A percentile compares a stretch with the other conserved stretches of the same genome.
phyloP scores from a whole-genome alignment of 2,888 invertebrate species.

The Campoplex capitator region DNA sequence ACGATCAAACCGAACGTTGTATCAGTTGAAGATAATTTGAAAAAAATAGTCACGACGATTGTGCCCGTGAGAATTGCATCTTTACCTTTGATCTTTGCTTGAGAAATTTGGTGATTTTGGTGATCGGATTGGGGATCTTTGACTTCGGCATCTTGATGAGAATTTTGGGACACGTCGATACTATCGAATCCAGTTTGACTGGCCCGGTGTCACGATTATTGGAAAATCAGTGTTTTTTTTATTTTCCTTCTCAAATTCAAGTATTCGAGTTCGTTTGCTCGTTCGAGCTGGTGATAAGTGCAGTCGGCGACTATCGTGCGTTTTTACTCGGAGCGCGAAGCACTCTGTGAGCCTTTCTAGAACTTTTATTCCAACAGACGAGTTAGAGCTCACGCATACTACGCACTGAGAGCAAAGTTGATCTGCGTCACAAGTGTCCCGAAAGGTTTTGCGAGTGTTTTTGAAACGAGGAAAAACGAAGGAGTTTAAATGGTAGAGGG shows the following conservation, averaged over 20 bases:
- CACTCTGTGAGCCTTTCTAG: constrained; percentile 41
- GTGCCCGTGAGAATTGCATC: not conserved
- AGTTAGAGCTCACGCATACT: constrained; percentile 1
- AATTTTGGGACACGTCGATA: constrained; percentile 38
- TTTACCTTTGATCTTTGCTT: constrained; percentile 85
- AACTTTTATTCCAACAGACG: constrained; percentile 37
- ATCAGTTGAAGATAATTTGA: not conserved
- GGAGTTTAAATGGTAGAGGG: not conserved
- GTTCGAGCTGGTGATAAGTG: not conserved
- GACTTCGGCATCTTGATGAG: constrained; percentile 82
- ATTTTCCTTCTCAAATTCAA: not conserved
- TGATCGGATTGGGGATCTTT: constrained; percentile 83
- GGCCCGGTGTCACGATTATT: not conserved
- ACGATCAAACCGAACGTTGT: too few species aligned
- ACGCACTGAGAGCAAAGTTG: not conserved
- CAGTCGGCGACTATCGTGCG: constrained; percentile 11
- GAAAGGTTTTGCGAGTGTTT: not conserved
- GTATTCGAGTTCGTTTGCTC: constrained; percentile 1
- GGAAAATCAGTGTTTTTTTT: constrained; percentile 10
- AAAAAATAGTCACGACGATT: not conserved
- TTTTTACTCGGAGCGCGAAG: constrained; percentile 21
- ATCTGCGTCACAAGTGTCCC: not conserved
- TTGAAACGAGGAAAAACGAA: not conserved
- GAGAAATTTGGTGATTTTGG: constrained; percentile 84
- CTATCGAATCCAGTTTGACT: constrained; percentile 57